phyloP scores from a whole-genome alignment of 1,140 invertebrate species.

The Apis florea region DNA sequence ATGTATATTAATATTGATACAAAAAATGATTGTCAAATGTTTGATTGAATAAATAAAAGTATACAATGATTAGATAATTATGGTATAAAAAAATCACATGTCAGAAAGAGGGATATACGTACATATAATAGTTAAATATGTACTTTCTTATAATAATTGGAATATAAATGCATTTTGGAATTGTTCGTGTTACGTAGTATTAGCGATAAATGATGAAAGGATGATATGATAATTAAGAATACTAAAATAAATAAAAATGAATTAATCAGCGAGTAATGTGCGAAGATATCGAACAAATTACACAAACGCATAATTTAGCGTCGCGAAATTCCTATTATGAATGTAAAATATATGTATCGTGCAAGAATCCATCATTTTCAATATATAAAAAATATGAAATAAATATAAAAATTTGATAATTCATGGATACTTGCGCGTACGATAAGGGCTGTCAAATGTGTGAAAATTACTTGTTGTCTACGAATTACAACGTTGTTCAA shows the following conservation, averaged over 20 bases:
- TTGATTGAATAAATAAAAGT: slow-evolving; percentile 70
- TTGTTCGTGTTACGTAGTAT: slow-evolving; percentile 31
- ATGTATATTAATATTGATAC: slow-evolving; percentile 66
- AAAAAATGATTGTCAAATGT: slow-evolving; percentile 62
- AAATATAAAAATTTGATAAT: slow-evolving; percentile 6
- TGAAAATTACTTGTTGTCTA: not conserved
- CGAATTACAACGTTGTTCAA: slow-evolving; percentile 28
- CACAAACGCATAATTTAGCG: not conserved
- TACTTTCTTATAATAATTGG: slow-evolving; percentile 47
- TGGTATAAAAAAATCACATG: slow-evolving; percentile 72
- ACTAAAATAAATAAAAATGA: slow-evolving; percentile 72
- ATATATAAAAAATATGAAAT: not conserved
- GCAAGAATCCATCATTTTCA: not conserved
- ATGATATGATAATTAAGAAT: slow-evolving; percentile 46
- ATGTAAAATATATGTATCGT: not conserved
- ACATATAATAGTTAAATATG: slow-evolving; percentile 46
- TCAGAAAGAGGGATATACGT: slow-evolving; percentile 38
- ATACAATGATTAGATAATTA: slow-evolving; percentile 57
- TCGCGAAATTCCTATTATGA: slow-evolving; percentile 4
- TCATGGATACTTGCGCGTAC: not conserved
- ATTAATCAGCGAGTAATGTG: slow-evolving; percentile 59
- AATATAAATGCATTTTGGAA: slow-evolving; percentile 34
- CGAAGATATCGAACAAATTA: slow-evolving; percentile 46
- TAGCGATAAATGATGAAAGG: slow-evolving; percentile 50
- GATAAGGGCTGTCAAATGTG: not conserved